Conservation (phyloP, 1,140 invertebrate species). For the Drosophila arizonae region DNA sequence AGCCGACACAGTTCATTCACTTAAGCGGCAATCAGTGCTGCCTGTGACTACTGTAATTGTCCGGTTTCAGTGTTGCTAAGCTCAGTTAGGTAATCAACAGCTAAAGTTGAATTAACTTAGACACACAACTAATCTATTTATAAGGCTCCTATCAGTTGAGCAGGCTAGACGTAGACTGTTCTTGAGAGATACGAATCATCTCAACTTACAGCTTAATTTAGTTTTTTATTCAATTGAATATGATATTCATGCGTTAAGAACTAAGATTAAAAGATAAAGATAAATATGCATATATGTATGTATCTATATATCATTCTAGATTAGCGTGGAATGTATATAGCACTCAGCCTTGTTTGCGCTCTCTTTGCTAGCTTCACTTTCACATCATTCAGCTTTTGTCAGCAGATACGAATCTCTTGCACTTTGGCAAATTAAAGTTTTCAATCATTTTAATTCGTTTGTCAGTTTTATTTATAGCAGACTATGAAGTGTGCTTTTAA, state of each 20-base stretch:
- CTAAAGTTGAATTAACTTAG: conserved; percentile 11
- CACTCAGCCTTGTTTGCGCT: neutral
- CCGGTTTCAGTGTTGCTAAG: conserved; percentile 1
- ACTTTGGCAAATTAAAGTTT: neutral
- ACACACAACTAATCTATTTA: conserved; percentile 10
- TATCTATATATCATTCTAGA: neutral
- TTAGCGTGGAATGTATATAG: too few species aligned
- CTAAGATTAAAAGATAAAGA: neutral
- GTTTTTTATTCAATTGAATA: neutral
- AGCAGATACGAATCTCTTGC: neutral
- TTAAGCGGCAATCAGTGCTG: conserved; percentile 8
- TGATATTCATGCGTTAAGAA: neutral
- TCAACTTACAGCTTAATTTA: neutral
- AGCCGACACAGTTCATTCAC: conserved; percentile 42
- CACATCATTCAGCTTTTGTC: neutral
- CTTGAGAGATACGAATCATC: conserved; percentile 5
- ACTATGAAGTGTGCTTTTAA: neutral
- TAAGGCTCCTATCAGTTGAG: conserved; percentile 5
- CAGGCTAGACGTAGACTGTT: neutral
- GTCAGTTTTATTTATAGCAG: neutral
- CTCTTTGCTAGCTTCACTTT: neutral
- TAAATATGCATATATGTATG: neutral
- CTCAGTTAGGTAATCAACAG: conserved; percentile 9
- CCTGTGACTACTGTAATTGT: conserved; percentile 2
- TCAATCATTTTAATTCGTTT: neutral